Evolutionary conservation across 2,797 vertebrate genomes (phyloP), one percentile per base, ranked within the genome.

Genomic region (Lithobates pipiens): DNA sequence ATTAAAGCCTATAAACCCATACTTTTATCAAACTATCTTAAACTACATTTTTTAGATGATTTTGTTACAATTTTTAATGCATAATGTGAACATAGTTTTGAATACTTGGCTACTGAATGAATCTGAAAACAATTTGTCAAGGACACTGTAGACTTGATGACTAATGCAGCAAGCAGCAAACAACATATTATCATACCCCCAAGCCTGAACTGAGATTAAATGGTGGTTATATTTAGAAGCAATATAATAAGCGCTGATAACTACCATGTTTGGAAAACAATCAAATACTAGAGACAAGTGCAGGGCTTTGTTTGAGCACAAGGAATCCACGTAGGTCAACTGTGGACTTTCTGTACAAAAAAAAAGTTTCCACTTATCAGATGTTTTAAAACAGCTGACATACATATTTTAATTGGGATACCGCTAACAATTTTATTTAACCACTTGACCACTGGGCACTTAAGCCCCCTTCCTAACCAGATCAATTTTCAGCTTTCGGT

Each of bases 171-270:
- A 23, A 73, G 69, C 73, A 50, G 16, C 70, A 78, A 32, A 65
- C 46, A 81, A 68, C 72, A 86, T 65, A 63, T 29, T 81, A 73
- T 42, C 84, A 57, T 87, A 78, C 70, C 57, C 32, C 29, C 57
- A 61, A 54, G 69, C 32, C 67, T 72, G 27, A 13, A 73, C 42
- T 67, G 25, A 70, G 81, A 87, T 80, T 67, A 67, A 42, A 34
- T 27, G 15, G 72, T 78, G 72, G 81, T 54, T 87, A 87, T 75
- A 87, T 75, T 70, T 87, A 87, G 86, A 61, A 83, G 81, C 69
- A 36, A 78, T 74, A 87, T 70, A 87, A 87, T 75, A 63, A 13
- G 36, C 13, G n/a, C n/a, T 76, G 76, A 83, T 80, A 84, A 84
- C 75, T 72, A 57, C 65, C 86, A 76, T 80, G 25, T 79, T 80